Conservation (phyloP, 1,140 invertebrate species). For the Tetramorium alpestre region DNA sequence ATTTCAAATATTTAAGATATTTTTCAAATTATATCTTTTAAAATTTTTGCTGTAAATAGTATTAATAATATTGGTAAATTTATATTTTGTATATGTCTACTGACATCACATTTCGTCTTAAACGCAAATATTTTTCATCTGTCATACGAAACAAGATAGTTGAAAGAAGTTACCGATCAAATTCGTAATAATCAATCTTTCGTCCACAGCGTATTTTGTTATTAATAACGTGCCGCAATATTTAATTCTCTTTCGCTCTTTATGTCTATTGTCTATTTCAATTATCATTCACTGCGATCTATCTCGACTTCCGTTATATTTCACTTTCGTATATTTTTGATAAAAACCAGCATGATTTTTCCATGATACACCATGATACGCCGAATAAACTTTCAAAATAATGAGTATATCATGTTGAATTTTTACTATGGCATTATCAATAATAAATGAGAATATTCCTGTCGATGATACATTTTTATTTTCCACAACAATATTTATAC, state of each 20-base stretch:
- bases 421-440: not conserved
- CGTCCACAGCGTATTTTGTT: not conserved
- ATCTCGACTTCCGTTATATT: not conserved
- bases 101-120: not conserved
- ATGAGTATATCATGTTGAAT: not conserved
- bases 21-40: not conserved
- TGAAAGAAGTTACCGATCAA: not conserved
- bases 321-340: not conserved
- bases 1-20: not conserved
- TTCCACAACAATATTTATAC: constrained; percentile 8
- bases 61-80: not conserved
- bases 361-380: not conserved
- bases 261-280: not conserved
- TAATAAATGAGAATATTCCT: not conserved
- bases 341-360: constrained; percentile 23
- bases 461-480: constrained; percentile 10
- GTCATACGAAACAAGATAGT: not conserved
- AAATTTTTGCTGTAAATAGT: not conserved
- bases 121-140: constrained; percentile 11
- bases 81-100: not conserved
- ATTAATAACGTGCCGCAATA: not conserved
- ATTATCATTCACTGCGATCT: not conserved
- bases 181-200: constrained; percentile 1
- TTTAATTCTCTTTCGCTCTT: constrained; percentile 25
- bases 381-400: constrained; percentile 18